Conservation (phyloP, 2,888 invertebrate genomes). For the Chironomus tentans region DNA sequence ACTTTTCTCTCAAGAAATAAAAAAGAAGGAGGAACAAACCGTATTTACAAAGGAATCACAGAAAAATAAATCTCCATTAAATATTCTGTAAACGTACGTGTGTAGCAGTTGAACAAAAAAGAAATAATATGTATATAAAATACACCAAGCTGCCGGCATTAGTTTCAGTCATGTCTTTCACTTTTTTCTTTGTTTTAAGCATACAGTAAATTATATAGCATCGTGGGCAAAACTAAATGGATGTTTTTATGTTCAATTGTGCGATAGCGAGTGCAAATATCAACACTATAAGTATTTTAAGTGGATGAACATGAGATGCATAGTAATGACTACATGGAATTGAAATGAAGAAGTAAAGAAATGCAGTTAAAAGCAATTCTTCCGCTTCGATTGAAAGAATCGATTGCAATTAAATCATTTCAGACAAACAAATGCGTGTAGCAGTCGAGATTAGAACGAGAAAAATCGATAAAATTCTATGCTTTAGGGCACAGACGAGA, state of each 20-base stretch:
- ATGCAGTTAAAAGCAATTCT: not conserved
- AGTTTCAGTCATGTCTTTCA: not conserved
- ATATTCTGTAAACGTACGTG: slow-evolving; percentile 22
- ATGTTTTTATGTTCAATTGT: slow-evolving; percentile 23
- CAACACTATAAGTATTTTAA: slow-evolving; percentile 23
- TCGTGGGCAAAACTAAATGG: not conserved
- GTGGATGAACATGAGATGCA: slow-evolving; percentile 11
- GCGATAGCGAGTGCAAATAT: slow-evolving; percentile 25
- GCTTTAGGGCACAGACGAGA: too few relatives aligned
- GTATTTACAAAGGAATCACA: slow-evolving; percentile 11
- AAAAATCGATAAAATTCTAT: not conserved
- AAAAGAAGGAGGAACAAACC: not conserved
- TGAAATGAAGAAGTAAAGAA: not conserved
- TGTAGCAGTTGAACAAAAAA: not conserved
- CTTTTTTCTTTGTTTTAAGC: not conserved
- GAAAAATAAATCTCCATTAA: slow-evolving; percentile 24
- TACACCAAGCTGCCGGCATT: not conserved
- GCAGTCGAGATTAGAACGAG: not conserved
- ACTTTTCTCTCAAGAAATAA: not conserved
- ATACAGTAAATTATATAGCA: not conserved
- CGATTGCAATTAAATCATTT: not conserved
- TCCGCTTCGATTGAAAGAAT: not conserved
- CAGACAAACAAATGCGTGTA: not conserved
- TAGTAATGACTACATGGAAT: not conserved
- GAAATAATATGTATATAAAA: not conserved